These are phyloP conservation scores for Austrolebias charrua DNA, from an alignment of 2,797 vertebrate species.

Conservation along the genomic window DNA sequence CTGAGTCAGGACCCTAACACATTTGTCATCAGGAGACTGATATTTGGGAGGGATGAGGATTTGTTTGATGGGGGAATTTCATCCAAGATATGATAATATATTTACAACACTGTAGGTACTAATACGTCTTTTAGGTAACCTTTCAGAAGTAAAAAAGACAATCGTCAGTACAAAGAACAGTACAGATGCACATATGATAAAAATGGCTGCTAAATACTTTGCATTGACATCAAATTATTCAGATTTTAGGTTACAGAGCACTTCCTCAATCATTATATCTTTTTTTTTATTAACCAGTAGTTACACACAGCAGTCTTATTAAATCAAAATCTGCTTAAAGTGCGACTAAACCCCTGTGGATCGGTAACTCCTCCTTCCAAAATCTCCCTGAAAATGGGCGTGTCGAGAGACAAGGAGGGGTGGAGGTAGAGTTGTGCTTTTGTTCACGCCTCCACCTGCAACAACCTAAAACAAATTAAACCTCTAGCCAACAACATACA, in stretches of 20 bases:
- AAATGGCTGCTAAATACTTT: background rate
- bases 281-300: background rate
- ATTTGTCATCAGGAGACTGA: too few species aligned
- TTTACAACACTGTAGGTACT: background rate
- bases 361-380: too few species aligned
- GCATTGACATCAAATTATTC: background rate
- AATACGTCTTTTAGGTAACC: background rate
- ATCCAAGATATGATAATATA: background rate
- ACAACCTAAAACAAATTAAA: too few species aligned
- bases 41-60: background rate
- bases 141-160: background rate
- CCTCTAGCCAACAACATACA: too few species aligned
- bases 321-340: slow-evolving; percentile 16
- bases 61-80: background rate
- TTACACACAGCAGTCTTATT: background rate
- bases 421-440: too few species aligned
- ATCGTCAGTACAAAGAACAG: background rate
- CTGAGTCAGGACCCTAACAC: too few species aligned
- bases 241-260: slow-evolving; percentile 4
- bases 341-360: too few species aligned
- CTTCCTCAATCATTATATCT: background rate
- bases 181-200: background rate
- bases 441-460: too few species aligned
- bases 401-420: too few species aligned
- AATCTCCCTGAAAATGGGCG: too few species aligned